A percentile compares a stretch with the other conserved stretches of the same genome.
Conservation (phyloP, 2,113 vertebrate species). For the Myanophis thanlyinensis region DNA sequence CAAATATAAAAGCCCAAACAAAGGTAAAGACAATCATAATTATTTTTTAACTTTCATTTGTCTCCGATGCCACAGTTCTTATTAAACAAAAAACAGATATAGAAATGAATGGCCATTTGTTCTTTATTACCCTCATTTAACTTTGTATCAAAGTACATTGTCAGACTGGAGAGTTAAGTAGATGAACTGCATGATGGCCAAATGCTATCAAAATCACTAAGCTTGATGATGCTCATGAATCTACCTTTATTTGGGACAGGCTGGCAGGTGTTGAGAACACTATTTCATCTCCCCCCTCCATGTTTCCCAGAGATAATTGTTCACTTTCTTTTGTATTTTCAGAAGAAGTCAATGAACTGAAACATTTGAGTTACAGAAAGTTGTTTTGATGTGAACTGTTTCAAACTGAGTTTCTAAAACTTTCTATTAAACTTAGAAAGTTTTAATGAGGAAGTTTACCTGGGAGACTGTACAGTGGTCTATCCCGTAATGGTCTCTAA, state of each 20-base stretch:
- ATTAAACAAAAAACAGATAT: background rate
- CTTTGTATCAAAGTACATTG: background rate
- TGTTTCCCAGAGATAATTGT: background rate
- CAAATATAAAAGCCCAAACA: background rate
- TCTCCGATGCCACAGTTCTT: background rate
- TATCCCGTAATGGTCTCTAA: background rate
- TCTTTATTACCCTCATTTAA: background rate
- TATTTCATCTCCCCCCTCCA: background rate
- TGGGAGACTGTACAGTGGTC: background rate
- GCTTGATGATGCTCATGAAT: background rate
- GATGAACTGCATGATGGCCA: background rate
- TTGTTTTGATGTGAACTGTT: constrained; percentile 14
- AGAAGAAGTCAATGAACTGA: background rate
- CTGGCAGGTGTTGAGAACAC: background rate
- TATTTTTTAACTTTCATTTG: background rate
- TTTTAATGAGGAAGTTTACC: background rate
- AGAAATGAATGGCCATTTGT: background rate
- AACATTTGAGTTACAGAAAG: background rate
- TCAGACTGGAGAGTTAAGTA: background rate
- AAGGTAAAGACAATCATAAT: background rate
- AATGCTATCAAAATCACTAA: background rate
- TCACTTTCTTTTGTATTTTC: background rate
- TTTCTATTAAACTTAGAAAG: constrained; percentile 17
- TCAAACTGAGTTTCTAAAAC: constrained; percentile 3
- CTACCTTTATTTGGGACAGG: background rate